A percentile compares a stretch with the other conserved stretches of the same genome.
These are phyloP conservation scores for Falco novaeseelandiae DNA, from an alignment of 2,797 vertebrate genomes.

Conservation along the genomic window DNA sequence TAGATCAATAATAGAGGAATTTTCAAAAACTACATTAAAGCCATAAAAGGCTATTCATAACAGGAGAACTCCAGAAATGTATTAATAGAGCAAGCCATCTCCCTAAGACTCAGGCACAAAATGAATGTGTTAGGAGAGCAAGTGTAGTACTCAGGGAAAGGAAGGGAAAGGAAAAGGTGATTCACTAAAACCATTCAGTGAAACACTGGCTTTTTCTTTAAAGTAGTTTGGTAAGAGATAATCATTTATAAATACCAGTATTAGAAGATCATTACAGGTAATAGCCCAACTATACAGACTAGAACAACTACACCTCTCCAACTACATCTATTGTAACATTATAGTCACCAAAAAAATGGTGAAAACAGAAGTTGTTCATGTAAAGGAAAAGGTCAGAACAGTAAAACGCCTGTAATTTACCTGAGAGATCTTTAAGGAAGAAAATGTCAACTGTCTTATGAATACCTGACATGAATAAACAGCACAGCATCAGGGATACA, in stretches of 20 bases:
- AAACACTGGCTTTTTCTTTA: conserved; percentile 30
- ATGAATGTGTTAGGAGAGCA: conserved; percentile 51
- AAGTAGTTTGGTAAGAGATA: conserved; percentile 24
- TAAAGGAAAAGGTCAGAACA: conserved; percentile 57
- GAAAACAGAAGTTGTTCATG: conserved; percentile 47
- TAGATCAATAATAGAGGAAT: conserved; percentile 77
- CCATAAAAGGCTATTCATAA: conserved; percentile 68
- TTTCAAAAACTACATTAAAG: conserved; percentile 76
- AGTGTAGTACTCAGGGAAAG: conserved; percentile 24
- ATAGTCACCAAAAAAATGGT: neutral
- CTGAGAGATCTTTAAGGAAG: conserved; percentile 34
- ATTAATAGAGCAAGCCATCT: conserved; percentile 72
- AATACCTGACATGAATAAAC: conserved; percentile 51
- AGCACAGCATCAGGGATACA: neutral
- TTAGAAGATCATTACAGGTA: conserved; percentile 19
- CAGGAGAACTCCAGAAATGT: conserved; percentile 62
- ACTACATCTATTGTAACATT: neutral
- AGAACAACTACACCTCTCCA: conserved; percentile 24
- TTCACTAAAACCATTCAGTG: conserved; percentile 36
- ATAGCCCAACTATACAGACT: neutral
- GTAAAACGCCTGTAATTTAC: conserved; percentile 59
- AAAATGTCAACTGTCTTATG: conserved; percentile 56
- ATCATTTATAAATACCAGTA: conserved; percentile 4
- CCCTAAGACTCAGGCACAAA: conserved; percentile 51
- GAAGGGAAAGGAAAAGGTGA: conserved; percentile 31